Evolutionary conservation across 1,140 invertebrate species (phyloP), one percentile per base, ranked within the genome.

Genomic region (Pseudomyrmex flavicornis): DNA sequence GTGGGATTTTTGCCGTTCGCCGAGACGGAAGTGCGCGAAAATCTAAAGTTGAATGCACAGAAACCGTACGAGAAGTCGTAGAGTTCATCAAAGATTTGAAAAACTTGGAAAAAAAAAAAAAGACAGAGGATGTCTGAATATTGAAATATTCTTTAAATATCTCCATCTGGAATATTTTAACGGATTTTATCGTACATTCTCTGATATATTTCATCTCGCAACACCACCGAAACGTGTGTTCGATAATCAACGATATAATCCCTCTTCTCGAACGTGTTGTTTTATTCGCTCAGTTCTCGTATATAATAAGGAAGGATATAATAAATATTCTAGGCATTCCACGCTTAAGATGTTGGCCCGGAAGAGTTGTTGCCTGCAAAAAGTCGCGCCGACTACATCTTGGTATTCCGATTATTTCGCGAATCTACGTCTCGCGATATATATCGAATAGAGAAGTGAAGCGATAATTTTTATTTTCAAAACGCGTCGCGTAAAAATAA

Each of bases 281-380:
- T 48, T 48, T 15, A 79, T 59, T 70, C 65, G 26, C 46, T 15
- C 1, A 17, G 12, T 12, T 80, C 44, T 20, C 20, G 68, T 12
- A 35, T 35, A 5, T 5, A 35, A 35, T 7, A 35, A 35, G 35
- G 0, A 35, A 7, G 44, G 12, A 4, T 70, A 12, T 12, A 48
- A 59, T 72, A 80, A 80, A 80, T 72, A 80, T 80, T 59, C 44
- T 15, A 59, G 52, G 12, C 66, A 80, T 72, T 77, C n/a, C 66
- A 15, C 17, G 50, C 66, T 72, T 54, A 10, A 76, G 61, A 66
- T 48, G 63, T 72, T 22, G 44, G 46, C 20, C n/a, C 56, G 54
- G 7, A 75, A 68, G 66, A 12, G 50, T 70, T 4, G 66, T 58
- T 20, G 15, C 7, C 10, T 54, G 12, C 26, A 35, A 35, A 35